phyloP scores from a whole-genome alignment of 2,888 invertebrate species.

The Axea sp. region DNA sequence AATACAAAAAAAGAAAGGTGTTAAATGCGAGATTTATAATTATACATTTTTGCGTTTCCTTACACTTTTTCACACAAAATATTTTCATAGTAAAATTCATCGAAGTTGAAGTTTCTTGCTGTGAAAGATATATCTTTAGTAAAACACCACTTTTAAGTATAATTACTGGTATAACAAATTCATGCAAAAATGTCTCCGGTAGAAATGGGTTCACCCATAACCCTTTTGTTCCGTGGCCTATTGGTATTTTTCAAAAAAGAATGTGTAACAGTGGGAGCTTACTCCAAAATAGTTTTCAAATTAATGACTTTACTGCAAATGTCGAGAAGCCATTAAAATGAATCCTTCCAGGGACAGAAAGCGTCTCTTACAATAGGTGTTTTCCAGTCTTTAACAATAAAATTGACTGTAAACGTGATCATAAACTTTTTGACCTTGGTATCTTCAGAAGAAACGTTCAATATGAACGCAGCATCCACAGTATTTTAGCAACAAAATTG shows the following conservation, averaged over 20 bases:
- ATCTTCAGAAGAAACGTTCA: neutral
- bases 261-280: constrained; percentile 42
- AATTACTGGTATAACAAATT: constrained; percentile 20
- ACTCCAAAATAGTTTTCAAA: constrained; percentile 20
- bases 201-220: constrained; percentile 31
- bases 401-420: constrained; percentile 43
- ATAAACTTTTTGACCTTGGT: constrained; percentile 50
- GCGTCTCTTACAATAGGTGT: constrained; percentile 21
- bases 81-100: constrained; percentile 1
- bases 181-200: constrained; percentile 38
- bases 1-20: too few relatives aligned
- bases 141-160: constrained; percentile 2
- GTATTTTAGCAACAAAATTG: neutral
- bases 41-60: too few relatives aligned
- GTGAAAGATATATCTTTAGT: constrained; percentile 9
- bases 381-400: constrained; percentile 48
- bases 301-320: constrained; percentile 38
- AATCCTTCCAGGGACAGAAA: constrained; percentile 12
- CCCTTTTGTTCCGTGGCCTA: constrained; percentile 38
- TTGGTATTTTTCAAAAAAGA: constrained; percentile 18
- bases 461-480: neutral
- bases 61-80: neutral
- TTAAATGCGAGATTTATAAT: too few relatives aligned
- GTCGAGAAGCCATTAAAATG: constrained; percentile 24
- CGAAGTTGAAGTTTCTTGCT: constrained; percentile 8